Evolutionary conservation across 2,797 vertebrate genomes (phyloP).

Genomic region (Sarcoramphus papa): DNA sequence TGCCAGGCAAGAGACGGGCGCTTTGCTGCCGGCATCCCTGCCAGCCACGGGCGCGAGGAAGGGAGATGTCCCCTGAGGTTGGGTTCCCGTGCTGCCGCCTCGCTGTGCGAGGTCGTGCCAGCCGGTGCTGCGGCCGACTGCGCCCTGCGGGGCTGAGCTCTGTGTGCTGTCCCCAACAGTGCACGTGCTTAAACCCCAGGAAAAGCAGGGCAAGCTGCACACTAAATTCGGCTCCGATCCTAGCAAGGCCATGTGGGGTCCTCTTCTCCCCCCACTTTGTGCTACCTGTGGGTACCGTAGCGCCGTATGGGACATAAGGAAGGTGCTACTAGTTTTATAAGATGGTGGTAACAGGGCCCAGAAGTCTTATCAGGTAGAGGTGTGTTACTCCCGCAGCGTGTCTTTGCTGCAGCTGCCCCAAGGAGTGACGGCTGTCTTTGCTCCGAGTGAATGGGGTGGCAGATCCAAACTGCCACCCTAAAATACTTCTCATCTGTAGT

Average conservation of each 20-base stretch:
- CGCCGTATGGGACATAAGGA: accelerated
- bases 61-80: neutral
- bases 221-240: neutral
- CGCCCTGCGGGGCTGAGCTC: accelerated
- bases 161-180: accelerated
- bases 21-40: neutral
- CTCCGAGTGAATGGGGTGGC: accelerated
- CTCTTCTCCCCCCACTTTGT: neutral
- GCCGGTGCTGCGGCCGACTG: accelerated
- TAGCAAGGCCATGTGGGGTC: accelerated
- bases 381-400: neutral
- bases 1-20: neutral
- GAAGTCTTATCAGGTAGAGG: neutral
- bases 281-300: accelerated
- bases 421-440: neutral
- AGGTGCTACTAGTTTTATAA: neutral
- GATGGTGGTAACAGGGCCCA: neutral
- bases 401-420: neutral
- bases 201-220: neutral
- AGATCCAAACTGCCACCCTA: neutral
- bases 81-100: neutral
- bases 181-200: neutral
- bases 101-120: accelerated
- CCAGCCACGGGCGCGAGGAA: accelerated
- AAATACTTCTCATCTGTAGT: neutral